These are phyloP conservation scores for Calephelis perditalis DNA, from an alignment of 2,888 invertebrate species.

Conservation along the genomic window DNA sequence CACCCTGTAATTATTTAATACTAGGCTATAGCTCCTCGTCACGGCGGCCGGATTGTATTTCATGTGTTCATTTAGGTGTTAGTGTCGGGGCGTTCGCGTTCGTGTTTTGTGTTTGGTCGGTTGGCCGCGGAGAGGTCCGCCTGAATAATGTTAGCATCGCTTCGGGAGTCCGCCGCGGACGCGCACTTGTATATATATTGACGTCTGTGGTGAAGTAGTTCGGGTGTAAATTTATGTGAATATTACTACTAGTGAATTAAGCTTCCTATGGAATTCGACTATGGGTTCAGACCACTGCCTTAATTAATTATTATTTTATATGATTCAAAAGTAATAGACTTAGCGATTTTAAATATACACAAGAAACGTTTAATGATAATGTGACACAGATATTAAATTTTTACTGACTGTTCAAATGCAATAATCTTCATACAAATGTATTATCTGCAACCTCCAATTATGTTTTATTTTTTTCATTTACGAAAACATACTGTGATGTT, in stretches of 20 bases:
- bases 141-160: conserved; percentile 77
- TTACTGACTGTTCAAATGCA: no score
- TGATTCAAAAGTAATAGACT: conserved; percentile 5
- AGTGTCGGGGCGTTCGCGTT: conserved; percentile 56
- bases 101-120: conserved; percentile 54
- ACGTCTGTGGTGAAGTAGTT: conserved; percentile 9
- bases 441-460: no score
- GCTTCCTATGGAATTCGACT: conserved; percentile 17
- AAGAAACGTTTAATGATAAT: background rate
- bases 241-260: conserved; percentile 12
- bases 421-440: no score
- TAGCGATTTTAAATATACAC: conserved; percentile 11
- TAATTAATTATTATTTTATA: conserved; percentile 26
- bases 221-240: conserved; percentile 14
- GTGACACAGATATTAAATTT: no score
- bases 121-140: conserved; percentile 60
- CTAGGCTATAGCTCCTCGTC: conserved; percentile 49
- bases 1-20: conserved; percentile 72
- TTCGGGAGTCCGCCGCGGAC: conserved; percentile 42
- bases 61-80: conserved; percentile 77
- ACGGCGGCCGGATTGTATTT: conserved; percentile 64
- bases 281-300: conserved; percentile 27
- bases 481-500: no score
- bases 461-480: no score
- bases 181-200: conserved; percentile 25